Base-by-base conservation (phyloP, 2,113 vertebrate genomes). In the Elanoides forficatus region DNA sequence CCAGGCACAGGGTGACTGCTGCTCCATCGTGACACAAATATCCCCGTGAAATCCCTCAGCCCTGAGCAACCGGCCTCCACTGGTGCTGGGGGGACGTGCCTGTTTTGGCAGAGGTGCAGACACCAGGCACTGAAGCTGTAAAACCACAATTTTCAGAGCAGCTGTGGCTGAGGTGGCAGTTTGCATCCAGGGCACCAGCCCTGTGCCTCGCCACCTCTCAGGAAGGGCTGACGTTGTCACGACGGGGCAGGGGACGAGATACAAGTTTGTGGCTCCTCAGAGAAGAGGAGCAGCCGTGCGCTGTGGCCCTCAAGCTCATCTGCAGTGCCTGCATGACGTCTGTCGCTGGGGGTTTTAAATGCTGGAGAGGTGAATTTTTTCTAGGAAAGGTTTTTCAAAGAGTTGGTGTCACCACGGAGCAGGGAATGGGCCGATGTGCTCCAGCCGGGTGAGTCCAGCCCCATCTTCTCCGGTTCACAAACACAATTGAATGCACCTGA, bases 331-430 rank as follows among this genome's bases (percentile, higher is more conserved):
- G 68, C 0, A 0, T 66, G 34, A 43, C 1, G 5, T 70, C 40
- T 6, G 0, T 90, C 0, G 0, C 34, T 22, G n/a, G 15, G 25
- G 10, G 1, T 26, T 85, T 71, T 53, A 63, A 62, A 45, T 2
- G 1, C 38, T 66, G 42, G 42, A 25, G 10, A 48, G 36, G 22
- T 34, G 7, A 62, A 20, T 7, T 15, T 36, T 45, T 30, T 25
- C 34, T 66, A 58, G 42, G n/a, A 50, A 53, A 71, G 22, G 8
- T 47, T 81, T 89, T 75, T 55, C 29, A 20, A 72, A 36, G 45
- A n/a, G 53, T 66, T 45, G 25, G 20, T 73, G 68, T 50, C 34
- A 45, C 32, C 56, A 25, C 3, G n/a, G 65, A 74, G 78, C 30
- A 48, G 42, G 14, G 53, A 83, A 80, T 0, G 2, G 81, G 29